A percentile compares a stretch with the other conserved stretches of the same genome.
Evolutionary conservation across 2,113 vertebrate species (phyloP).

Genomic region (Lichenostomus cassidix): DNA sequence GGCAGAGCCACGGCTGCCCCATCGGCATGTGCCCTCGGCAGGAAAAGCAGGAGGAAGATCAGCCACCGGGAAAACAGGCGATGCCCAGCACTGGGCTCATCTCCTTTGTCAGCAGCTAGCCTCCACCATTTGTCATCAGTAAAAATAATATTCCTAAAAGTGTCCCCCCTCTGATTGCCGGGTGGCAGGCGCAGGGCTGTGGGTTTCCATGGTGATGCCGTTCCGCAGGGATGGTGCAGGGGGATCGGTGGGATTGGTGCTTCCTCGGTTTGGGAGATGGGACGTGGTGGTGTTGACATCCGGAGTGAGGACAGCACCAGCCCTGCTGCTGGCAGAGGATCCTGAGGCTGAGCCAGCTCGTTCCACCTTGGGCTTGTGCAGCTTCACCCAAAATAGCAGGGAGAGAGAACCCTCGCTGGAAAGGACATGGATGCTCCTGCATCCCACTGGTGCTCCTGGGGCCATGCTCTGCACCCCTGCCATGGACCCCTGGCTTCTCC

Average conservation of each 20-base stretch:
- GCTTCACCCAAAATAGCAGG: not conserved
- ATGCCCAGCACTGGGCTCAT: not conserved
- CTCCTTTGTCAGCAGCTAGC: conserved; percentile 14
- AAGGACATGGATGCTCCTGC: not conserved
- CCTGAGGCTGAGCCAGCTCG: not conserved
- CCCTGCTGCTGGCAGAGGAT: not conserved
- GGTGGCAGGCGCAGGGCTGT: conserved; percentile 46
- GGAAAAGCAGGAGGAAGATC: conserved; percentile 14
- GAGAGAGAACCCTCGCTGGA: not conserved
- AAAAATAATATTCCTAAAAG: conserved; percentile 55
- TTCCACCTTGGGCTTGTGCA: not conserved
- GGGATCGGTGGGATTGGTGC: not conserved
- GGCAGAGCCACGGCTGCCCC: not conserved
- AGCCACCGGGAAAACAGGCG: not conserved
- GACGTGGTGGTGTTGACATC: not conserved
- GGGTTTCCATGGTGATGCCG: conserved; percentile 49
- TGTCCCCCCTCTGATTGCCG: conserved; percentile 12
- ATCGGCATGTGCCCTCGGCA: not conserved
- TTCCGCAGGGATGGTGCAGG: not conserved
- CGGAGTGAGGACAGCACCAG: not conserved
- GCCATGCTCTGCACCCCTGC: accelerated
- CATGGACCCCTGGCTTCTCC: not conserved
- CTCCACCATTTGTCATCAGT: conserved; percentile 62
- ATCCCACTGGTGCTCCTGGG: not conserved
- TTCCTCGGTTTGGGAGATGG: not conserved